Percentiles rank a stretch among this genome's conserved stretches.
Evolutionary conservation across 2,888 invertebrate species (phyloP).

Genomic region (Cerceris ruficornis): DNA sequence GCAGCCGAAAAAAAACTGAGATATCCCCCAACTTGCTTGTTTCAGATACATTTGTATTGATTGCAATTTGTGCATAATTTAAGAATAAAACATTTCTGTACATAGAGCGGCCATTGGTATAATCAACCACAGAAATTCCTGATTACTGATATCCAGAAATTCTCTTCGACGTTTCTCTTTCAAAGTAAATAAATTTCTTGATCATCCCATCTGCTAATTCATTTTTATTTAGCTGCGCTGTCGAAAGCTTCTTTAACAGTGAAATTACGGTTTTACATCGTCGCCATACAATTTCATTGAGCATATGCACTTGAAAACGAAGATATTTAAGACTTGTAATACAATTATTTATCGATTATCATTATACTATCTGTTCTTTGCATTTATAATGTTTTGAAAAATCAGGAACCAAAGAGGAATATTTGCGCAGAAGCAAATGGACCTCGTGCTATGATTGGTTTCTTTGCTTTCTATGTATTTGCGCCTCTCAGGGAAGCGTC

Average conservation of each 20-base stretch:
- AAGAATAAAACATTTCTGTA: conserved; percentile 83
- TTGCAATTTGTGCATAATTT: conserved; percentile 83
- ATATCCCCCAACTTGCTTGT: conserved; percentile 82
- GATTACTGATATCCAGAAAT: conserved; percentile 50
- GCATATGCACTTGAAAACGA: too few relatives aligned
- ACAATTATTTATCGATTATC: background rate
- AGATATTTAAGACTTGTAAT: background rate
- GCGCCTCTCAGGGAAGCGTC: background rate
- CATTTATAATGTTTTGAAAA: background rate
- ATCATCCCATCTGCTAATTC: background rate
- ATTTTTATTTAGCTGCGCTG: too few relatives aligned
- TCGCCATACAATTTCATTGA: too few relatives aligned
- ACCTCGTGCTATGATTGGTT: conserved; percentile 1
- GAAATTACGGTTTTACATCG: too few relatives aligned
- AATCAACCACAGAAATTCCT: conserved; percentile 55
- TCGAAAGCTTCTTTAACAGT: too few relatives aligned
- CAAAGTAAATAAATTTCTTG: background rate
- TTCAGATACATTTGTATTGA: conserved; percentile 83
- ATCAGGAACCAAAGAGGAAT: background rate
- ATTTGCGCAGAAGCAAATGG: conserved; percentile 12
- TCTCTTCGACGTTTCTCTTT: background rate
- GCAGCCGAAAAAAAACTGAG: conserved; percentile 81
- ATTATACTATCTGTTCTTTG: background rate
- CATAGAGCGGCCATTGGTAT: conserved; percentile 76
- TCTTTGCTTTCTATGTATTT: conserved; percentile 13